phyloP scores from a whole-genome alignment of 2,888 invertebrate species.

The Agrotis exclamationis region DNA sequence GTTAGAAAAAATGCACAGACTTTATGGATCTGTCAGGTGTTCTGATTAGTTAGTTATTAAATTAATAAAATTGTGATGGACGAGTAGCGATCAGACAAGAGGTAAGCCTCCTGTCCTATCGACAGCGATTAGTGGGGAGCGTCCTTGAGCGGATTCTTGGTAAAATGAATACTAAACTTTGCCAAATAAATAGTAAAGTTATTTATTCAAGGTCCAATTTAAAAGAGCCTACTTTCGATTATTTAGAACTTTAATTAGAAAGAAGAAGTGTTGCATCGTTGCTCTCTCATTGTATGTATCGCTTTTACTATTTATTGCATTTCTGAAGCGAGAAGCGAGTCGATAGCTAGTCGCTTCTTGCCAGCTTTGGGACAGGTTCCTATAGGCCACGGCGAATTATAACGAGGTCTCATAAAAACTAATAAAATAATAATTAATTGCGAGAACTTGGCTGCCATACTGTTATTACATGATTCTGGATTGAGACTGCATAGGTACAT shows the following conservation, averaged over 20 bases:
- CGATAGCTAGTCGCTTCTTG: too few relatives aligned
- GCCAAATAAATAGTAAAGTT: too few relatives aligned
- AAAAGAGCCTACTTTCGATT: too few relatives aligned
- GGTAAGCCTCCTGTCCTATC: neutral
- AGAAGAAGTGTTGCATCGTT: too few relatives aligned
- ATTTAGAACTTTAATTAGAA: too few relatives aligned
- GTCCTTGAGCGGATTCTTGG: too few relatives aligned
- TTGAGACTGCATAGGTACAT: slow-evolving; percentile 15
- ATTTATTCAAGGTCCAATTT: too few relatives aligned
- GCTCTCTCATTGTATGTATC: too few relatives aligned
- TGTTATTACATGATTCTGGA: slow-evolving; percentile 29
- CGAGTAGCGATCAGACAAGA: slow-evolving; percentile 10
- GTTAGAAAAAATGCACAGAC: slow-evolving; percentile 49
- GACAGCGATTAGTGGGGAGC: too few relatives aligned
- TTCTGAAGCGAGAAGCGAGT: neutral
- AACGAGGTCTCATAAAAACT: slow-evolving; percentile 44
- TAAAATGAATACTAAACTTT: too few relatives aligned
- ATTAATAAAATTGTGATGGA: slow-evolving; percentile 41
- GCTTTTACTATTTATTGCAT: neutral
- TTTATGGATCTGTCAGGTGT: slow-evolving; percentile 48
- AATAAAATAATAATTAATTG: slow-evolving; percentile 49
- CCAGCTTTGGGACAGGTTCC: neutral
- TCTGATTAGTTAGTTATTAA: slow-evolving; percentile 44
- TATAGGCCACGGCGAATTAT: neutral
- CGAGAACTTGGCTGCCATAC: slow-evolving; percentile 31